Base-by-base conservation (phyloP, 2,888 invertebrate genomes). In the Pristionchus fissidentatus region DNA sequence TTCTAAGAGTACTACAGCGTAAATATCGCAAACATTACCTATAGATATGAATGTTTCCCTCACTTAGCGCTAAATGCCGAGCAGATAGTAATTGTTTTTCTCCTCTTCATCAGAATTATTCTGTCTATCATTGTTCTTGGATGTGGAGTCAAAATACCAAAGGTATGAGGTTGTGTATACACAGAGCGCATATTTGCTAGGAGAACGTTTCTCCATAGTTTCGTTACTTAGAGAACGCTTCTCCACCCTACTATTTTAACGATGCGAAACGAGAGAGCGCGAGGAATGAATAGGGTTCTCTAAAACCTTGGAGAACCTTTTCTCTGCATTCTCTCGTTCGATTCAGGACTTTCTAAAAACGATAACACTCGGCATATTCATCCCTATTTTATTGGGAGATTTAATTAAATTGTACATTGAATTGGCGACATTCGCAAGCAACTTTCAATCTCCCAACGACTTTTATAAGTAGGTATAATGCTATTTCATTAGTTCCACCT, bases 291-390 rank as follows among this genome's bases (percentile, higher is more conserved):
- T n/a, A n/a, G n/a, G n/a, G n/a, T n/a, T n/a, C n/a, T n/a, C n/a
- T n/a, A n/a, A n/a, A n/a, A n/a, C n/a, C n/a, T n/a, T n/a, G n/a
- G n/a, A n/a, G n/a, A n/a, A n/a, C n/a, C n/a, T n/a, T n/a, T n/a
- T n/a, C n/a, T n/a, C n/a, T n/a, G n/a, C 13, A 35, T 29, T 29
- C 1, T 5, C 1, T 32, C 19, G 29, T 13, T 32, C 60, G 32
- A 60, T 60, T 60, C 8, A 66, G 62, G 62, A 66, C 22, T 66
- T 66, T 19, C 35, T 66, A 15, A 66, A 66, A 22, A 66, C 62
- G 3, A 70, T 70, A 5, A 70, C 43, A 3, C 41, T 70, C n/a
- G 70, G 70, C n/a, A 70, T 70, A 22, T 70, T 70, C n/a, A 41
- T 70, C 43, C 70, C 70, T 3, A 70, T 43, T 43, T 26, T 70